Base-by-base conservation (phyloP, 2,113 vertebrate species). In the Spilogale gracilis region DNA sequence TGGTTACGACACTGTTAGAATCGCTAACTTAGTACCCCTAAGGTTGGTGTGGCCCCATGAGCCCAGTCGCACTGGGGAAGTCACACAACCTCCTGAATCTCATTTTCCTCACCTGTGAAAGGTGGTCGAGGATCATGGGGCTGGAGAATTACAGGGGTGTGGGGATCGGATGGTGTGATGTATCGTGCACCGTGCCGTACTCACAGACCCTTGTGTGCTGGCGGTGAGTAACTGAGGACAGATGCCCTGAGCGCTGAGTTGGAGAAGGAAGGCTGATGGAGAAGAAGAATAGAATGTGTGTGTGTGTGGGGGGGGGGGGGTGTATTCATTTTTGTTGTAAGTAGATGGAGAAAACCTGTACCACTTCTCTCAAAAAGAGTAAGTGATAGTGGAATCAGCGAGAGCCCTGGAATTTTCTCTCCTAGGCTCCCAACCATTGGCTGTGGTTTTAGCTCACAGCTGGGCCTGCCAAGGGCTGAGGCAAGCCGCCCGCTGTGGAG, bases 181-280 rank as follows among this genome's bases (percentile, higher is more conserved):
- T 32, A 69, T 30, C 43, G 9, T 76, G 6, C 17, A 65, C 45
- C 2, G 27, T 0, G 2, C 0, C 0, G 6, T 14, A 6, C 48
- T 38, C 27, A 54, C 54, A 25, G 0, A 2, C 4, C 2, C 1
- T 45, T 30, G 32, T 48, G 30, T 30, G 20, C 13, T 1, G 0
- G 14, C 10, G 8, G 38, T 3, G 17, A 78, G n/a, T 10, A 30
- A 25, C 0, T 11, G 32, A 32, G 69, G n/a, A 12, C 7, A 1
- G 5, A 0, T 50, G 27, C 4, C 16, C 56, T 85, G 87, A 69
- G 38, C 6, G 30, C 30, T 0, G 74, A 71, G 27, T 52, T 3
- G 5, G 48, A 23, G 50, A 5, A 1, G 10, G 74, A 23, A 65
- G 56, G n/a, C 63, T 90, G 87, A 48, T 45, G 48, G 83, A 85